phyloP scores from a whole-genome alignment of 2,113 vertebrate species.

The Phoxinus phoxinus region DNA sequence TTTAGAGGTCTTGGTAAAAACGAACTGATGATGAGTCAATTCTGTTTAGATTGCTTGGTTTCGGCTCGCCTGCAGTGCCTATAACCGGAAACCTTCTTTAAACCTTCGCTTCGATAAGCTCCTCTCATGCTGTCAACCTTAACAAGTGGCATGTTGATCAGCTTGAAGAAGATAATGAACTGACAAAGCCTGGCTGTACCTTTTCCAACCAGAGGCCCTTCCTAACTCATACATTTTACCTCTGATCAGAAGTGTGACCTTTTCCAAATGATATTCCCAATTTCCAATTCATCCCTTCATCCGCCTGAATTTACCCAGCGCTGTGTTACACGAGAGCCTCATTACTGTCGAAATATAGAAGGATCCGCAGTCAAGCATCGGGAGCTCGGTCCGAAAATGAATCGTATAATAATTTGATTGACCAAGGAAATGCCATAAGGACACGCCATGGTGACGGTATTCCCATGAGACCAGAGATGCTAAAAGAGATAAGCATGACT shows the following conservation, averaged over 20 bases:
- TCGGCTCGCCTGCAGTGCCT: slow-evolving; percentile 13
- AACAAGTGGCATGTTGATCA: slow-evolving; percentile 53
- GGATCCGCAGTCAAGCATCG: slow-evolving; percentile 19
- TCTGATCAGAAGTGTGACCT: slow-evolving; percentile 49
- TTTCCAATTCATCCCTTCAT: slow-evolving; percentile 42
- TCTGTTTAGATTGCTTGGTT: slow-evolving; percentile 43
- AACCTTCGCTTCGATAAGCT: slow-evolving; percentile 52
- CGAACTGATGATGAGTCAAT: slow-evolving; percentile 61
- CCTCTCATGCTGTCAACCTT: slow-evolving; percentile 46
- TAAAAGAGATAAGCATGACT: slow-evolving; percentile 62
- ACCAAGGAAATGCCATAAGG: slow-evolving; percentile 41
- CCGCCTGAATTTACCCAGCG: not conserved
- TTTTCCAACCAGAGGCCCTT: slow-evolving; percentile 25
- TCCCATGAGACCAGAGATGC: slow-evolving; percentile 42
- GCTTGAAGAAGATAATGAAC: slow-evolving; percentile 55
- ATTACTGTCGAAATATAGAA: slow-evolving; percentile 21
- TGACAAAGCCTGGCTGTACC: slow-evolving; percentile 49
- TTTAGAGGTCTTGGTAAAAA: slow-evolving; percentile 46
- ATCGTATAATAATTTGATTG: slow-evolving; percentile 52
- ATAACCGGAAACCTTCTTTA: slow-evolving; percentile 48
- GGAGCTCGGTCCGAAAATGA: slow-evolving; percentile 26
- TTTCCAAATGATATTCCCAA: slow-evolving; percentile 48
- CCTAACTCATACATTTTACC: slow-evolving; percentile 49
- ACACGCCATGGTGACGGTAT: slow-evolving; percentile 28
- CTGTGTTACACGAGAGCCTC: slow-evolving; percentile 36